Percentiles rank a stretch among this genome's conserved stretches.
Evolutionary conservation across 2,113 vertebrate genomes (phyloP).

Genomic region (Etheostoma spectabile): DNA sequence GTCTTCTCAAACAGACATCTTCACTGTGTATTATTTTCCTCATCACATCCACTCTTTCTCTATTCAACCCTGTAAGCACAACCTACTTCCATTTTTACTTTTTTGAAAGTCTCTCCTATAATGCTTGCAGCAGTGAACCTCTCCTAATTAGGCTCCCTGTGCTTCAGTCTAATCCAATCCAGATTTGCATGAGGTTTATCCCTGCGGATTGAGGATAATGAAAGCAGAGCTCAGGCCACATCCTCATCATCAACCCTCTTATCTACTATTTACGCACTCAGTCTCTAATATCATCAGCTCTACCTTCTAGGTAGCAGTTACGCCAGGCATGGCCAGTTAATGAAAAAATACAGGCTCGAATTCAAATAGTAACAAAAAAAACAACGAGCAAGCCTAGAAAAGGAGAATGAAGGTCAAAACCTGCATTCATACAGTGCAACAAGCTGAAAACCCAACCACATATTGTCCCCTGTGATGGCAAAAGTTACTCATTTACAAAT

Average conservation of each 20-base stretch:
- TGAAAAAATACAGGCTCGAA: neutral
- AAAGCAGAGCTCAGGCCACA: slow-evolving; percentile 54
- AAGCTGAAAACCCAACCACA: neutral
- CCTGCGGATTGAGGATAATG: slow-evolving; percentile 70
- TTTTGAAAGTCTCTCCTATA: slow-evolving; percentile 52
- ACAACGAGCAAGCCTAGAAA: neutral
- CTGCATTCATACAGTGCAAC: neutral
- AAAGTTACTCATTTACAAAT: neutral
- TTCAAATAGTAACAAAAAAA: neutral
- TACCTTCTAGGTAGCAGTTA: slow-evolving; percentile 30
- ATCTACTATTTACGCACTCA: slow-evolving; percentile 71
- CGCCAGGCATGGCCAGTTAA: neutral
- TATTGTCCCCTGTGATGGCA: neutral
- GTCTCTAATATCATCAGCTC: slow-evolving; percentile 62
- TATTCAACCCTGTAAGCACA: slow-evolving; percentile 10
- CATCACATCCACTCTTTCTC: neutral
- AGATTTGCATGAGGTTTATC: slow-evolving; percentile 74
- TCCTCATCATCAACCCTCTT: slow-evolving; percentile 66
- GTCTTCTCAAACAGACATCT: slow-evolving; percentile 30
- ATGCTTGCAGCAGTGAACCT: slow-evolving; percentile 58
- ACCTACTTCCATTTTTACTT: slow-evolving; percentile 49
- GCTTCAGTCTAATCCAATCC: slow-evolving; percentile 71
- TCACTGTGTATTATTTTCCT: slow-evolving; percentile 17
- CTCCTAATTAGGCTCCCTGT: slow-evolving; percentile 66
- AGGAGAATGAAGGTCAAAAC: neutral